These are phyloP conservation scores for Maconellicoccus hirsutus DNA, from an alignment of 1,140 invertebrate genomes.

Conservation along the genomic window DNA sequence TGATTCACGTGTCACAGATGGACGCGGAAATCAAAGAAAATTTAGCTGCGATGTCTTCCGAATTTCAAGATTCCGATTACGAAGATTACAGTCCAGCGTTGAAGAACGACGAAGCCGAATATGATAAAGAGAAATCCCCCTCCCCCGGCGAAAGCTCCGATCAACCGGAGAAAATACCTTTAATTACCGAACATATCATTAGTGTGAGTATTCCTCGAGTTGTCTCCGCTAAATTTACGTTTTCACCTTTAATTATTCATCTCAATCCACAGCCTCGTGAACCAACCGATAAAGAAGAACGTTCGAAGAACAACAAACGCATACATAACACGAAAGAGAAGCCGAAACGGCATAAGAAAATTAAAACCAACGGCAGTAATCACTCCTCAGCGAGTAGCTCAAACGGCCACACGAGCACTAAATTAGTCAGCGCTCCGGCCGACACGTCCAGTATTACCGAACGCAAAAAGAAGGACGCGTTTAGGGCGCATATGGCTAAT, in stretches of 20 bases:
- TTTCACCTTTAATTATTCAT: no score
- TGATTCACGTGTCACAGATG: constrained; percentile 2
- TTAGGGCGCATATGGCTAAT: constrained; percentile 74
- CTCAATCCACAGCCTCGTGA: constrained; percentile 10
- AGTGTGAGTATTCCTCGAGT: constrained; percentile 10
- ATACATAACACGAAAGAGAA: constrained; percentile 52
- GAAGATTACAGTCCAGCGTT: constrained; percentile 24
- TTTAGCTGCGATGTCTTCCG: not conserved
- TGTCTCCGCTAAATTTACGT: no score
- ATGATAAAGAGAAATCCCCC: not conserved
- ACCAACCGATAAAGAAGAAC: constrained; percentile 5
- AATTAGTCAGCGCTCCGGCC: constrained; percentile 33
- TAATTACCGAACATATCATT: constrained; percentile 8
- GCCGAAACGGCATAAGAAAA: constrained; percentile 55
- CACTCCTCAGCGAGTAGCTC: not conserved
- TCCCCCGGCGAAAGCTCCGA: not conserved
- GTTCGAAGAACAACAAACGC: constrained; percentile 46
- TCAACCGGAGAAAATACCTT: not conserved
- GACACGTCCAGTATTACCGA: constrained; percentile 41
- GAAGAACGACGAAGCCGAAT: not conserved
- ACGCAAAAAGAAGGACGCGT: constrained; percentile 70
- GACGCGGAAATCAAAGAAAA: constrained; percentile 8
- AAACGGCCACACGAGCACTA: constrained; percentile 23
- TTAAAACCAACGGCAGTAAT: constrained; percentile 36
- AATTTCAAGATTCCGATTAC: not conserved